phyloP scores from a whole-genome alignment of 1,140 invertebrate species.

The Ganaspis sp. region DNA sequence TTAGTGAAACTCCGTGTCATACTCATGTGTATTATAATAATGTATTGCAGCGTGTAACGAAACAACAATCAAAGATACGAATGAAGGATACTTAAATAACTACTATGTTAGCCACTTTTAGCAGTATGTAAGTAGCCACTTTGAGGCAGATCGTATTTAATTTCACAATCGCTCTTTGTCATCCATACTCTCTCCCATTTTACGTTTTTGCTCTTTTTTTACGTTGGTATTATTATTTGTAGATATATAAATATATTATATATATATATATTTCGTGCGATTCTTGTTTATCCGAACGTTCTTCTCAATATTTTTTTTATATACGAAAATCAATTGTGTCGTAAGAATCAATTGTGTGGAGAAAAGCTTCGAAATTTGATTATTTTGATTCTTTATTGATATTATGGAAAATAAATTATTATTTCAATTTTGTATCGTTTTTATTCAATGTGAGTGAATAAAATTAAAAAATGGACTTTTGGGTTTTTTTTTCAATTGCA shows the following conservation, averaged over 20 bases:
- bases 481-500: no score
- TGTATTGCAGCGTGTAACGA: slow-evolving; percentile 66
- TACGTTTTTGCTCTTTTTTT: slow-evolving; percentile 53
- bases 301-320: slow-evolving; percentile 13
- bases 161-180: slow-evolving; percentile 46
- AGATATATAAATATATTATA: slow-evolving; percentile 50
- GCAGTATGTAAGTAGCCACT: slow-evolving; percentile 65
- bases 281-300: slow-evolving; percentile 5
- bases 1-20: slow-evolving; percentile 72
- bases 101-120: slow-evolving; percentile 60
- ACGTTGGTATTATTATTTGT: slow-evolving; percentile 70
- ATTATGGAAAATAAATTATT: no score
- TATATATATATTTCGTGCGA: neutral
- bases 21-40: slow-evolving; percentile 71
- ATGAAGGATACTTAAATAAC: slow-evolving; percentile 64
- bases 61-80: slow-evolving; percentile 66
- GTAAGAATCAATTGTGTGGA: neutral
- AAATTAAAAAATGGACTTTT: no score
- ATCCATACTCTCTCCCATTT: slow-evolving; percentile 36
- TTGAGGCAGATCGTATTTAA: slow-evolving; percentile 67
- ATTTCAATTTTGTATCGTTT: no score
- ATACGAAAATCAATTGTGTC: neutral
- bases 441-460: no score
- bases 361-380: no score
- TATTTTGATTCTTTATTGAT: no score